phyloP scores from a whole-genome alignment of 1,140 invertebrate genomes.

The Ladona fulva region DNA sequence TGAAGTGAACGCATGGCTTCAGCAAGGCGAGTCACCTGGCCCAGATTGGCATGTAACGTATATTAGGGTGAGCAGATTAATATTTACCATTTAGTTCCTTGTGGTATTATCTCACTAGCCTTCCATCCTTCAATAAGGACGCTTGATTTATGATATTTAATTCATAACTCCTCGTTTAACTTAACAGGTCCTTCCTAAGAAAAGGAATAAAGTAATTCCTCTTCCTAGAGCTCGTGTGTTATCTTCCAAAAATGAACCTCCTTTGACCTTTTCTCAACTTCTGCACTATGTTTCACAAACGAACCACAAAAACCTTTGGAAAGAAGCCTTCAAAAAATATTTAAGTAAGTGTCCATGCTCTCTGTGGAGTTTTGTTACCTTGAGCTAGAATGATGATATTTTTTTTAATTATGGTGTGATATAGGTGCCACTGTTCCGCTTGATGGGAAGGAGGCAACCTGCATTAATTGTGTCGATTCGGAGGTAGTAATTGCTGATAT shows the following conservation, averaged over 20 bases:
- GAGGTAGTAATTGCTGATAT: constrained; percentile 59
- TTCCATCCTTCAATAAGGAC: too few species aligned
- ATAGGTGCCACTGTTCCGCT: constrained; percentile 23
- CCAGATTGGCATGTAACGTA: constrained; percentile 49
- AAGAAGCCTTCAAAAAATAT: constrained; percentile 71
- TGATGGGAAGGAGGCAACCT: constrained; percentile 16
- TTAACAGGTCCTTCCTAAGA: constrained; percentile 51
- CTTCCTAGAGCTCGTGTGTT: constrained; percentile 51
- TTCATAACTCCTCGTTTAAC: too few species aligned
- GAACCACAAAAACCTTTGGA: constrained; percentile 76
- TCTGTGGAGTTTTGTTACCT: too few species aligned
- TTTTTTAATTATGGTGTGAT: neutral
- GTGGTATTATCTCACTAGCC: too few species aligned
- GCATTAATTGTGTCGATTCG: constrained; percentile 32
- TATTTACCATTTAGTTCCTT: too few species aligned
- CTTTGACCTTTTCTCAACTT: constrained; percentile 63
- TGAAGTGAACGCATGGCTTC: constrained; percentile 42
- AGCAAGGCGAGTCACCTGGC: constrained; percentile 46
- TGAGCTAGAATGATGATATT: neutral
- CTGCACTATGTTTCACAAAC: constrained; percentile 68
- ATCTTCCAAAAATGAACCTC: constrained; percentile 43
- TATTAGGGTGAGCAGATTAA: constrained; percentile 39
- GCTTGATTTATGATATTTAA: too few species aligned
- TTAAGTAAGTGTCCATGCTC: constrained; percentile 48
- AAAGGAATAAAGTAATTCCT: constrained; percentile 57